Conservation (phyloP, 2,113 vertebrate species). For the Tauraco erythrolophus region DNA sequence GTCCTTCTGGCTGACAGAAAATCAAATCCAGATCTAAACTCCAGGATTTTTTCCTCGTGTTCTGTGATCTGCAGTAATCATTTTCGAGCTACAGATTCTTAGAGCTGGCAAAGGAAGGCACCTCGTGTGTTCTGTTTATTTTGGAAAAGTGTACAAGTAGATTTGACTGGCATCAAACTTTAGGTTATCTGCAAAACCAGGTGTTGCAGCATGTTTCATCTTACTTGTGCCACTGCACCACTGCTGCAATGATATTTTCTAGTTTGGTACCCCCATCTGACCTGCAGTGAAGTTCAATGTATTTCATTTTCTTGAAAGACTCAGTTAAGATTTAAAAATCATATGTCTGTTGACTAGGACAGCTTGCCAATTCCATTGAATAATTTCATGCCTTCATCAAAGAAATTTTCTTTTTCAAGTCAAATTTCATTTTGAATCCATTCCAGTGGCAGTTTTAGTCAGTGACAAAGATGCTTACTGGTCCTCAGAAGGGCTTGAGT, state of each 20-base stretch:
- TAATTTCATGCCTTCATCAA: neutral
- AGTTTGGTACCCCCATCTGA: neutral
- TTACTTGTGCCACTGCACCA: neutral
- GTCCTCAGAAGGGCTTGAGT: neutral
- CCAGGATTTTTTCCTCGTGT: neutral
- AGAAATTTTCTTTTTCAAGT: neutral
- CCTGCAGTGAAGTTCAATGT: neutral
- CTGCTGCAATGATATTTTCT: neutral
- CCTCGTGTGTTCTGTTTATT: neutral
- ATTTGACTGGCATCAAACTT: neutral
- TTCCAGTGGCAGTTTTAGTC: neutral
- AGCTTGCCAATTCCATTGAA: neutral
- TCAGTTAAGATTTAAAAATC: neutral
- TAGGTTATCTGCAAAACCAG: neutral
- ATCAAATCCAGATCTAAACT: neutral
- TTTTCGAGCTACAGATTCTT: neutral
- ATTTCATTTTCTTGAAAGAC: neutral
- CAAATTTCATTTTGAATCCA: neutral
- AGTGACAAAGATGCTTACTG: neutral
- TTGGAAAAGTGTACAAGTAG: neutral
- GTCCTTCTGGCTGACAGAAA: neutral
- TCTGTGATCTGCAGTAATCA: neutral
- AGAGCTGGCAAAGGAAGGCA: neutral
- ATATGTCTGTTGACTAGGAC: neutral
- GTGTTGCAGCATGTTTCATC: neutral